Evolutionary conservation across 2,797 vertebrate genomes (phyloP).

Genomic region (Columba guinea): DNA sequence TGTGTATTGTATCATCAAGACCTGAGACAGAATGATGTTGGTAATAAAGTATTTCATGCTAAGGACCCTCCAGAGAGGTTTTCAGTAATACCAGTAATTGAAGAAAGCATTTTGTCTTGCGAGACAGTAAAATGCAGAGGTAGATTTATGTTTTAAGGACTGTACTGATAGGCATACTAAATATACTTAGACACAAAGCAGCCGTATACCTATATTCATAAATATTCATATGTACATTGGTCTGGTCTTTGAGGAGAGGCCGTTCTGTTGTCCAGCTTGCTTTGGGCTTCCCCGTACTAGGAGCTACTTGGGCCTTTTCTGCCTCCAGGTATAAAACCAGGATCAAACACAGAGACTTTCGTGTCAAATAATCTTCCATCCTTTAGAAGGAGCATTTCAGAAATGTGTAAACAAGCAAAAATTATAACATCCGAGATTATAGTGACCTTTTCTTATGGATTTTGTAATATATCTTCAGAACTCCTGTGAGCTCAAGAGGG

Average conservation of each 20-base stretch:
- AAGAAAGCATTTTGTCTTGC: not conserved
- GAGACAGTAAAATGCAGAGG: not conserved
- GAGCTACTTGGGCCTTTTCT: not conserved
- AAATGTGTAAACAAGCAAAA: not conserved
- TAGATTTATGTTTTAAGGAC: not conserved
- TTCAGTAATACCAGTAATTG: not conserved
- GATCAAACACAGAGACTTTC: not conserved
- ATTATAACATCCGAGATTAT: not conserved
- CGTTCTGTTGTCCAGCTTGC: not conserved
- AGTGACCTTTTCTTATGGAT: not conserved
- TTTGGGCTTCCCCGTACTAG: not conserved
- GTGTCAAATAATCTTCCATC: not conserved
- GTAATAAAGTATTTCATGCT: conserved; percentile 23
- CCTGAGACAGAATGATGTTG: not conserved
- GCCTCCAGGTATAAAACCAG: not conserved
- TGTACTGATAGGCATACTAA: not conserved
- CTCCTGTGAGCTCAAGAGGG: not conserved
- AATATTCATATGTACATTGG: not conserved
- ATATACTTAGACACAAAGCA: not conserved
- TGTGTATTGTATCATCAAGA: not conserved
- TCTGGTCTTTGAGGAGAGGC: not conserved
- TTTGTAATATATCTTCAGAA: not conserved
- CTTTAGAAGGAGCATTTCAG: not conserved
- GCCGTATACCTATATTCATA: not conserved
- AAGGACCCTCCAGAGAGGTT: not conserved